phyloP scores from a whole-genome alignment of 2,113 vertebrate genomes.

The Tenrec ecaudatus region DNA sequence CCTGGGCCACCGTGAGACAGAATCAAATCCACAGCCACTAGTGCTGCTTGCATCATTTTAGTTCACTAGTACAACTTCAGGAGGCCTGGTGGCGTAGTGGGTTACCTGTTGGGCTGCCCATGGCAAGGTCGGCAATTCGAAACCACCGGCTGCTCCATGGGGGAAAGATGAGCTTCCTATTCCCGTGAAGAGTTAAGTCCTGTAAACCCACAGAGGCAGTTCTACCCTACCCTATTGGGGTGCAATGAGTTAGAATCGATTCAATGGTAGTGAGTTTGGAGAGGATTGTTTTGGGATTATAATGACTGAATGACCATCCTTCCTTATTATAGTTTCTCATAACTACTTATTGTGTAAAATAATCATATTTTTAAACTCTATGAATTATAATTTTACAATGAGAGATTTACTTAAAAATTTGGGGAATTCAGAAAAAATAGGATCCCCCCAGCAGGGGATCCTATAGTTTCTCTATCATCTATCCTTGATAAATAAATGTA shows the following conservation, averaged over 20 bases:
- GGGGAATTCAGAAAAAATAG: background rate
- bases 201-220: too few species aligned
- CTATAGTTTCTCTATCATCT: slow-evolving; percentile 8
- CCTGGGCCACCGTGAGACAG: background rate
- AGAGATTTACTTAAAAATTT: slow-evolving; percentile 33
- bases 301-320: background rate
- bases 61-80: background rate
- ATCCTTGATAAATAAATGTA: slow-evolving; percentile 2
- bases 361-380: slow-evolving; percentile 1
- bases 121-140: too few species aligned
- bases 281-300: too few species aligned
- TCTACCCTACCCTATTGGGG: too few species aligned
- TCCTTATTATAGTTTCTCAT: slow-evolving; percentile 36
- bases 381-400: slow-evolving; percentile 12
- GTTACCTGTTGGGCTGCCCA: too few species aligned
- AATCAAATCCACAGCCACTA: background rate
- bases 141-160: too few species aligned
- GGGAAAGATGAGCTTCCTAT: too few species aligned
- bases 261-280: too few species aligned
- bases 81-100: too few species aligned
- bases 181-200: too few species aligned
- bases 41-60: background rate
- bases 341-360: background rate
- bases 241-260: too few species aligned
- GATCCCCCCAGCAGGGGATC: background rate